A percentile compares a stretch with the other conserved stretches of the same genome.
phyloP scores from a whole-genome alignment of 1,140 invertebrate species.

The Zeugodacus cucurbitae region DNA sequence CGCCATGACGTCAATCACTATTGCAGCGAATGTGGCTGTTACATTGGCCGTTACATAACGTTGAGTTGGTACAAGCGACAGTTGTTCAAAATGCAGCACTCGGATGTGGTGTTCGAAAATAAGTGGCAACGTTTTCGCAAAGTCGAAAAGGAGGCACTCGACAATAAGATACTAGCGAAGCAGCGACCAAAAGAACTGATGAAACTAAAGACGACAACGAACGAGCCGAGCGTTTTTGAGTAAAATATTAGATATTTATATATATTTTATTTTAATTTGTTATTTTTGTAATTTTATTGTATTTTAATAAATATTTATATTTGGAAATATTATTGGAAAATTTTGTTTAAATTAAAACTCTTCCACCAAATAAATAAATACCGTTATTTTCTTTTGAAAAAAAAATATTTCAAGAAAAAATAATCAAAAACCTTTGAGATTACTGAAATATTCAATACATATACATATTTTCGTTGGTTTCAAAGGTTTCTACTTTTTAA shows the following conservation, averaged over 20 bases:
- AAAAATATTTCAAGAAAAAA: too few species aligned
- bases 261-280: background rate
- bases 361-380: too few species aligned
- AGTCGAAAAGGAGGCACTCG: conserved; percentile 57
- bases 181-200: conserved; percentile 46
- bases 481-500: too few species aligned
- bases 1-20: conserved; percentile 61
- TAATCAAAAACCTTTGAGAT: too few species aligned
- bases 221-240: background rate
- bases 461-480: too few species aligned
- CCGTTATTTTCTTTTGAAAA: too few species aligned
- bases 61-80: conserved; percentile 61
- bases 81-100: conserved; percentile 56
- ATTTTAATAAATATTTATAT: background rate
- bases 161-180: conserved; percentile 47
- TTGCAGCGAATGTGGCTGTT: conserved; percentile 59
- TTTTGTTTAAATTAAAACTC: too few species aligned
- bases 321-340: too few species aligned
- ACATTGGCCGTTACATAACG: conserved; percentile 58
- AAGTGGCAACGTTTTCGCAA: conserved; percentile 54
- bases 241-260: background rate
- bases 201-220: conserved; percentile 4
- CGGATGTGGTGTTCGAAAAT: conserved; percentile 54
- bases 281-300: background rate
- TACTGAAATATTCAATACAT: too few species aligned